Conservation (phyloP, 1,140 invertebrate species). For the Drosophila nikananu region DNA sequence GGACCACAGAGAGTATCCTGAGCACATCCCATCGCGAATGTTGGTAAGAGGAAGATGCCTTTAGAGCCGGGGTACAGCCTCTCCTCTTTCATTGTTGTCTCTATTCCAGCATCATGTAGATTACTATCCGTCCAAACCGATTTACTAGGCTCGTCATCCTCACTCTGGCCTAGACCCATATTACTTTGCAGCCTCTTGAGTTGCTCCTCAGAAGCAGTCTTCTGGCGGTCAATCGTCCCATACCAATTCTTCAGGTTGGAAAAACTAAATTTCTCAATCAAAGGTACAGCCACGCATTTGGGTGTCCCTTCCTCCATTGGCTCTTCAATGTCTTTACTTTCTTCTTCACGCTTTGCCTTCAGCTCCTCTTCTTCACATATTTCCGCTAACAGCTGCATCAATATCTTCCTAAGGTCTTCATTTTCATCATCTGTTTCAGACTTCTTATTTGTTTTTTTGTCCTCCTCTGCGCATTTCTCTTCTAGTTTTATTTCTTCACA, state of each 20-base stretch:
- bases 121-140: neutral
- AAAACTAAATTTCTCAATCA: neutral
- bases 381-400: neutral
- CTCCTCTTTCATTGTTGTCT: neutral
- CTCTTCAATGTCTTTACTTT: neutral
- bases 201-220: neutral
- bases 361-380: neutral
- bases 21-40: neutral
- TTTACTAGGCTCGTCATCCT: neutral
- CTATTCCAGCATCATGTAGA: too few species aligned
- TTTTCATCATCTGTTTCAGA: neutral
- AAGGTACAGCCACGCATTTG: neutral
- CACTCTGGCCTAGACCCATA: neutral
- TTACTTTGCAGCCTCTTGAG: neutral
- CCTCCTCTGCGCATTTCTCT: neutral
- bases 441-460: neutral
- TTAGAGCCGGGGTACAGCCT: neutral
- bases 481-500: neutral
- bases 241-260: neutral
- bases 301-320: neutral
- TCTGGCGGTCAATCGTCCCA: neutral
- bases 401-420: neutral
- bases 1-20: conserved; percentile 13
- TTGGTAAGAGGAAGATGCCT: neutral
- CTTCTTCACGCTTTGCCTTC: neutral